Evolutionary conservation across 2,113 vertebrate species (phyloP).

Genomic region (Archilochus colubris): DNA sequence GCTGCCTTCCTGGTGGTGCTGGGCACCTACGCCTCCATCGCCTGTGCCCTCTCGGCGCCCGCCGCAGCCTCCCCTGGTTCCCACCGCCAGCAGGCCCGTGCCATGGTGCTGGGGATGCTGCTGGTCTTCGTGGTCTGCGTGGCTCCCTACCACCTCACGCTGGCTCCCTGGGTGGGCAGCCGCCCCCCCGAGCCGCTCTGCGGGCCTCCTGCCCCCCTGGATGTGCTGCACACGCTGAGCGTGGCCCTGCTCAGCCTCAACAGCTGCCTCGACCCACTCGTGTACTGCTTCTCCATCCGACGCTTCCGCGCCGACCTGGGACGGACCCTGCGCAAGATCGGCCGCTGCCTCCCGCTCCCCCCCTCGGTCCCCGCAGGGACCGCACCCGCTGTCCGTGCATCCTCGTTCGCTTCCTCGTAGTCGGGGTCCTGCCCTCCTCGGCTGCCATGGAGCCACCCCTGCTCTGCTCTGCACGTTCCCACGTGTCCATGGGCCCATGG

Average conservation of each 20-base stretch:
- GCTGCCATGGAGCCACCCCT: not conserved
- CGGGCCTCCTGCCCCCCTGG: not conserved
- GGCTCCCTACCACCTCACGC: conserved; percentile 68
- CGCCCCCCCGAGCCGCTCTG: not conserved
- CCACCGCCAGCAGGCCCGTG: conserved; percentile 44
- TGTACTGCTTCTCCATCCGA: conserved; percentile 69
- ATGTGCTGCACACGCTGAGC: conserved; percentile 53
- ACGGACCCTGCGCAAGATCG: not conserved
- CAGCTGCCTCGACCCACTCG: conserved; percentile 70
- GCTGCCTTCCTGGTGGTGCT: conserved; percentile 65
- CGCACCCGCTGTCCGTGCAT: rapidly evolving
- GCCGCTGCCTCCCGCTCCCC: not conserved
- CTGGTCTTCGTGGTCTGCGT: conserved; percentile 70
- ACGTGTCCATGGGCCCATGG: not conserved
- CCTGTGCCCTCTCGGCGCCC: not conserved
- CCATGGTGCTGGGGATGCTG: conserved; percentile 71
- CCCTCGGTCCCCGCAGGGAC: rapidly evolving
- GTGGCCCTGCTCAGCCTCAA: conserved; percentile 73
- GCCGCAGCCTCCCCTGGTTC: not conserved
- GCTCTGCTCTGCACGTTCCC: not conserved
- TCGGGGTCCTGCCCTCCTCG: rapidly evolving
- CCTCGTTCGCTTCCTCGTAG: conserved; percentile 56
- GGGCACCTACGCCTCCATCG: conserved; percentile 53
- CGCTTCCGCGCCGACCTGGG: conserved; percentile 51
- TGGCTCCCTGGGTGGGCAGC: conserved; percentile 66